Evolutionary conservation across 2,797 vertebrate species (phyloP).

Genomic region (Adrianichthys oophorus): DNA sequence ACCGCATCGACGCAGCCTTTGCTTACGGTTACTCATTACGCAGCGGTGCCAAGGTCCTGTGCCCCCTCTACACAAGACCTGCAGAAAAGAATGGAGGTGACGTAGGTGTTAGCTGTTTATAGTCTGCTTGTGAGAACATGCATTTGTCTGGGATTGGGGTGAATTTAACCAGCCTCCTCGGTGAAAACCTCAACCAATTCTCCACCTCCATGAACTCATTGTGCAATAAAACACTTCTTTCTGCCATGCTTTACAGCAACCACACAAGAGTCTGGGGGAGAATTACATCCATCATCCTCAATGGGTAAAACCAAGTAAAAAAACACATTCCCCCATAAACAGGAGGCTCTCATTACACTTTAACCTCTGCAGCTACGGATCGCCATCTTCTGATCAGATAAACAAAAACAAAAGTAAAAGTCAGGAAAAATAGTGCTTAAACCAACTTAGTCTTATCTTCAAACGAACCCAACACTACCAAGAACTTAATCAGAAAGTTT

Average conservation of each 20-base stretch:
- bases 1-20: slow-evolving; percentile 62
- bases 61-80: slow-evolving; percentile 33
- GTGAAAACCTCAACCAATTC: slow-evolving; percentile 7
- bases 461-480: too few relatives aligned
- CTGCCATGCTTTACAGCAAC: slow-evolving; percentile 20
- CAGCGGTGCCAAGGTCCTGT: slow-evolving; percentile 57
- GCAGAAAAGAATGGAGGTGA: slow-evolving; percentile 36
- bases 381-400: too few relatives aligned
- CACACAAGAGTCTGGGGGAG: slow-evolving; percentile 15
- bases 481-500: too few relatives aligned
- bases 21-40: slow-evolving; percentile 62
- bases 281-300: slow-evolving; percentile 7
- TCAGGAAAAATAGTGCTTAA: too few relatives aligned
- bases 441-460: too few relatives aligned
- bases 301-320: too few relatives aligned
- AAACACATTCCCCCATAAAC: too few relatives aligned
- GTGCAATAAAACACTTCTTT: slow-evolving; percentile 37
- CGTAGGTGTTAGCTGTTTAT: slow-evolving; percentile 56
- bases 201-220: neutral
- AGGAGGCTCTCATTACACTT: too few relatives aligned
- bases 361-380: too few relatives aligned
- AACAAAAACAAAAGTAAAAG: too few relatives aligned
- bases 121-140: slow-evolving; percentile 21
- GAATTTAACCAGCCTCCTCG: slow-evolving; percentile 28
- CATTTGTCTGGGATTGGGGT: slow-evolving; percentile 12